Base-by-base conservation (phyloP, 2,888 invertebrate genomes). In the Microdon myrmicae region DNA sequence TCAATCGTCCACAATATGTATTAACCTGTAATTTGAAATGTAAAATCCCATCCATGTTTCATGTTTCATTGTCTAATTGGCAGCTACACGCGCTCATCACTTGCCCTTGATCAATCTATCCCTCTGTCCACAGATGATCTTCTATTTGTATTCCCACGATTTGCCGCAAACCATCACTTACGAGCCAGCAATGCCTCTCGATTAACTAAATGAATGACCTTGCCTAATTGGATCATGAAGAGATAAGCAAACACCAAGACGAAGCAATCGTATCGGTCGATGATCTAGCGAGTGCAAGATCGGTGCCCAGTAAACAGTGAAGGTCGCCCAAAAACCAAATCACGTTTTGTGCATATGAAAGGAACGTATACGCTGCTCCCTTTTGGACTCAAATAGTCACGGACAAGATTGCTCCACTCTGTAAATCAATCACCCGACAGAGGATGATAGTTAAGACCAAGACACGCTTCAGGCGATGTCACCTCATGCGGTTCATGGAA, bases 181-280 rank as follows among this genome's bases (percentile, higher is more conserved):
- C 47, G 47, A 41, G 56, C 22, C 45, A 39, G 34, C 44, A 39
- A 49, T 41, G 48, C 64, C 58, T 58, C 53, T 64, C 64, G 51
- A 47, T 53, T 34, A 31, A 28, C 37, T 37, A 28, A 32, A 45
- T 19, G 41, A 38, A n/a, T 38, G 64, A 64, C 64, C 64, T 64
- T 64, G 64, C 38, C 58, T 47, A 51, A 64, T 64, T 64, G 53
- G 43, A 47, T 38, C 58, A 53, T 22, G 25, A 51, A 58, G 47
- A 41, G 47, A 47, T 47, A 55, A 55, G 47, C 55, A 55, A 55
- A 55, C 41, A 55, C n/a, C n/a, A 47, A 38, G 39, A 41, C 12
- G 47, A 47, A 41, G 7, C 47, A 29, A 6, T 12, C 28, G 13
- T 9, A n/a, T n/a, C n/a, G n/a, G n/a, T 43, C 20, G 22, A 31